Percentiles rank a stretch among this genome's conserved stretches.
phyloP scores from a whole-genome alignment of 2,888 invertebrate genomes.

The Pyrrhia umbra region DNA sequence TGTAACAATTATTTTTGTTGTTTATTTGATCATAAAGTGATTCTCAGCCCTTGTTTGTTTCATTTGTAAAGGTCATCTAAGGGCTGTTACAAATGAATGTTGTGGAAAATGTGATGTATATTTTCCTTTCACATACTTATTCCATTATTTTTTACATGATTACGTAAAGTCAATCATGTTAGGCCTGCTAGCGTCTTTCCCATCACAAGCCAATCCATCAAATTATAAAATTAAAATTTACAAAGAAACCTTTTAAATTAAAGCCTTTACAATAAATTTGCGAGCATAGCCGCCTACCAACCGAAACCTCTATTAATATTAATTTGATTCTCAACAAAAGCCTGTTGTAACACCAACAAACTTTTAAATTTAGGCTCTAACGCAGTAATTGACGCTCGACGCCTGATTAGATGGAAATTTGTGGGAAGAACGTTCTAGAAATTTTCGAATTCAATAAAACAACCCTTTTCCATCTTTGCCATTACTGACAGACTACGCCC shows the following conservation, averaged over 20 bases:
- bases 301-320: constrained; percentile 26
- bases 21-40: background rate
- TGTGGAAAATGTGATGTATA: background rate
- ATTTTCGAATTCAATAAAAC: constrained; percentile 1
- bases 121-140: background rate
- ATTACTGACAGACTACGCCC: background rate
- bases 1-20: background rate
- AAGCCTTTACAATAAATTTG: constrained; percentile 16
- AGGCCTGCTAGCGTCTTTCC: no score
- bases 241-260: background rate
- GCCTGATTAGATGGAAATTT: constrained; percentile 9
- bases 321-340: constrained; percentile 35
- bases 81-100: background rate
- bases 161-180: no score
- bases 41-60: background rate
- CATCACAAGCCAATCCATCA: no score
- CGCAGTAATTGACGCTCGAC: constrained; percentile 19
- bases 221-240: background rate
- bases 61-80: background rate
- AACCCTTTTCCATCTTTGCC: background rate
- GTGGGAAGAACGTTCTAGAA: background rate
- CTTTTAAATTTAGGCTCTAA: constrained; percentile 26
- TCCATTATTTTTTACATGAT: background rate
- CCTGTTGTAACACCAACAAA: constrained; percentile 16
- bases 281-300: background rate